Conservation (phyloP, 1,140 invertebrate species). For the Antheraea pernyi region DNA sequence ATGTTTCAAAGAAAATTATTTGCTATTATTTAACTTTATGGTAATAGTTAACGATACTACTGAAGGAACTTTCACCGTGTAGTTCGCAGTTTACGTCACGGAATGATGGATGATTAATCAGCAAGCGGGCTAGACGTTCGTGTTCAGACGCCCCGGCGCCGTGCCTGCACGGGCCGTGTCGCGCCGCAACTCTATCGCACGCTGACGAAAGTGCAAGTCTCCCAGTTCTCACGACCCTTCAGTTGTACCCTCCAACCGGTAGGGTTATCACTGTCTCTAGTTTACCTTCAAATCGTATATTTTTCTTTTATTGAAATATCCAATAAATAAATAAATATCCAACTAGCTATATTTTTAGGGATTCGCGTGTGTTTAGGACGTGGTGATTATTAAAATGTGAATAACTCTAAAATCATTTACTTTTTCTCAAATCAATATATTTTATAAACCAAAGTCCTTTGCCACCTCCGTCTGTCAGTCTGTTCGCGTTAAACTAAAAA, state of each 20-base stretch:
- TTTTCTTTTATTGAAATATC: too few relatives aligned
- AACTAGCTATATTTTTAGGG: too few relatives aligned
- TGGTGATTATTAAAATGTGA: too few relatives aligned
- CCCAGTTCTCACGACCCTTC: constrained; percentile 27
- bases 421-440: too few relatives aligned
- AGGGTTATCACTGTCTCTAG: constrained; percentile 15
- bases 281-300: too few relatives aligned
- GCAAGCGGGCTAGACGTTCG: constrained; percentile 40
- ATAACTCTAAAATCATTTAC: too few relatives aligned
- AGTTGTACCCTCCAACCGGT: background rate
- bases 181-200: constrained; percentile 20
- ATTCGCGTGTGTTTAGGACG: too few relatives aligned
- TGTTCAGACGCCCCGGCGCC: constrained; percentile 55
- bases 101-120: constrained; percentile 26
- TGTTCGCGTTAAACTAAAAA: too few relatives aligned
- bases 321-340: too few relatives aligned
- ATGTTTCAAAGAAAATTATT: too few relatives aligned
- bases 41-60: background rate
- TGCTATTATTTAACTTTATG: constrained; percentile 8
- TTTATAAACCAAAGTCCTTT: too few relatives aligned
- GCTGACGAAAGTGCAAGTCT: constrained; percentile 71
- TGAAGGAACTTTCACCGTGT: constrained; percentile 38
- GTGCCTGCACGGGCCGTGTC: background rate
- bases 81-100: constrained; percentile 12
- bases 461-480: too few relatives aligned